Percentiles rank a stretch among this genome's conserved stretches.
These are phyloP conservation scores for Petrophora chlorosata DNA, from an alignment of 2,888 invertebrate species.

Conservation along the genomic window DNA sequence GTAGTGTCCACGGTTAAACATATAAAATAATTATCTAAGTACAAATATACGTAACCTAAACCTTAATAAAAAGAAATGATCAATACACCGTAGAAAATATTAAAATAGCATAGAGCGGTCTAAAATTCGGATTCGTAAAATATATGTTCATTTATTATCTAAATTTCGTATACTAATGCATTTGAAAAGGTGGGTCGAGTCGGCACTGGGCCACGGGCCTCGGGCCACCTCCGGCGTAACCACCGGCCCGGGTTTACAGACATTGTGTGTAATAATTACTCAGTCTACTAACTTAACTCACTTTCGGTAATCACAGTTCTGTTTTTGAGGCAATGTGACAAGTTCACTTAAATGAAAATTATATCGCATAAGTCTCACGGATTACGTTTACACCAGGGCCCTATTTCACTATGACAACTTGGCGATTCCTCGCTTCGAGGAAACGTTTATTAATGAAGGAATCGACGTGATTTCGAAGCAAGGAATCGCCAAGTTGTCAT, in stretches of 20 bases:
- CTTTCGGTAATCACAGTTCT: neutral
- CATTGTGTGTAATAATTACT: neutral
- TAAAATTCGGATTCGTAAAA: slow-evolving; percentile 12
- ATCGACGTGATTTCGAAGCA: too few relatives aligned
- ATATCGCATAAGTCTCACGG: neutral
- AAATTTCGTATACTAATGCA: slow-evolving; percentile 22
- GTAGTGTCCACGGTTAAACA: neutral
- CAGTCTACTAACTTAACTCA: neutral
- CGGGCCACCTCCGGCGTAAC: neutral
- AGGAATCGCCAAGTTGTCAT: too few relatives aligned
- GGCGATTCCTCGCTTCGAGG: too few relatives aligned
- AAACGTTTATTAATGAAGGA: too few relatives aligned
- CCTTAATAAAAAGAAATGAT: neutral
- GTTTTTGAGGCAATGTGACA: neutral
- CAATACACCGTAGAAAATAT: slow-evolving; percentile 5
- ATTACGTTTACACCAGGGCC: slow-evolving; percentile 1
- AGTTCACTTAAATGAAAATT: neutral
- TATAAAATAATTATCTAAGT: slow-evolving; percentile 7
- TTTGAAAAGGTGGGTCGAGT: slow-evolving; percentile 15
- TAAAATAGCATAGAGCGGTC: neutral
- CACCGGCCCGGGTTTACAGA: neutral
- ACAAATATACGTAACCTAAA: neutral
- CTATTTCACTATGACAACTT: too few relatives aligned
- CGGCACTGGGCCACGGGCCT: too few relatives aligned
- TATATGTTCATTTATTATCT: slow-evolving; percentile 3